Evolutionary conservation across 53 echinoderm and acorn worm species (phyloP), one percentile per base, ranked within the genome.

Genomic region (Hippasteria phrygiana): DNA sequence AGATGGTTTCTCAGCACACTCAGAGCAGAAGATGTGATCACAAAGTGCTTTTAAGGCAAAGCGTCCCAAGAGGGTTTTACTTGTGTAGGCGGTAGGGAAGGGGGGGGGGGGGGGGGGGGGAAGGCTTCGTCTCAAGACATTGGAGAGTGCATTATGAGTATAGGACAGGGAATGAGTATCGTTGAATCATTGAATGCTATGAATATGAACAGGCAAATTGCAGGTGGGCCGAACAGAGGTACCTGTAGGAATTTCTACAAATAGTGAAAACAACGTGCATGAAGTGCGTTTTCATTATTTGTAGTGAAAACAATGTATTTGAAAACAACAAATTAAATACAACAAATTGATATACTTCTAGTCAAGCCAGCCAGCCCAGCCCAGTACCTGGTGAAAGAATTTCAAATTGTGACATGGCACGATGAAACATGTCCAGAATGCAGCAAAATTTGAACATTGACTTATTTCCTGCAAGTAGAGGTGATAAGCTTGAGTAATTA

Each of bases 101-200:
- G 20, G 51, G 20, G 20, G 20, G 20, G 9, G 55, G 11, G 55
- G 55, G 8, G 55, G 55, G 55, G 59, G n/a, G 59, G 26, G 59
- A 26, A 26, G 59, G 26, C 8, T n/a, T n/a, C n/a, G n/a, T n/a
- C n/a, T n/a, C n/a, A 37, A 73, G 42, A 45, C 73, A 41, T 38
- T 13, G 39, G 78, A 18, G 78, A 35, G 35, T 77, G 55, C 53
- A 78, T 36, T 28, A 28, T n/a, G 78, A 78, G 78, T 55, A 24
- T 33, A 32, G 78, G 78, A 45, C 47, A 47, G 50, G 53, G 76
- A 74, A 74, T 27, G 74, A 74, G 74, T 4, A 76, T 53, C 33
- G 76, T 76, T 76, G 76, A 76, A 76, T 76, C 76, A 76, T 33
- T 76, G 76, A 76, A 76, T 76, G 48, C 76, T 20, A 76, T 76